These are phyloP conservation scores for Alauda arvensis DNA, from an alignment of 2,797 vertebrate genomes.

Conservation along the genomic window DNA sequence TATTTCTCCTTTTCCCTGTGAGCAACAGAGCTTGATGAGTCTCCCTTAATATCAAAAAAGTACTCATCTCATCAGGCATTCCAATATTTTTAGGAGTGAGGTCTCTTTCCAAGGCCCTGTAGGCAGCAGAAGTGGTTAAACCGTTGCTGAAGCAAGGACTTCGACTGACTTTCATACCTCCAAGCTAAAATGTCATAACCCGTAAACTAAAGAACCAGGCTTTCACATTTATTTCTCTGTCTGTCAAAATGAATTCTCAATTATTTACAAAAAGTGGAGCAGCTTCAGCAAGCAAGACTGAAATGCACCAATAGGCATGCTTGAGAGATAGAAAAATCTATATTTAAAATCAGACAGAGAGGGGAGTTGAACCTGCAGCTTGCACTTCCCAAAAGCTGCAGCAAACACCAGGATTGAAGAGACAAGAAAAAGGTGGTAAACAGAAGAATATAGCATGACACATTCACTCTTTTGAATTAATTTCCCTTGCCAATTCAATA, in stretches of 20 bases:
- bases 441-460: neutral
- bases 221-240: conserved; percentile 31
- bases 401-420: neutral
- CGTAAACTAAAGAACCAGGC: neutral
- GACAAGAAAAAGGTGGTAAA: neutral
- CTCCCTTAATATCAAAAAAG: neutral
- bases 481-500: neutral
- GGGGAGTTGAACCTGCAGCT: neutral
- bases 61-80: neutral
- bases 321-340: conserved; percentile 27
- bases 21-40: neutral
- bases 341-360: conserved; percentile 15
- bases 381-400: neutral
- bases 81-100: neutral
- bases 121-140: neutral
- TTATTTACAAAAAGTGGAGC: conserved; percentile 50
- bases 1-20: neutral
- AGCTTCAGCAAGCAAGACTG: neutral
- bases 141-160: neutral
- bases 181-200: conserved; percentile 33
- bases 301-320: conserved; percentile 23
- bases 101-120: neutral
- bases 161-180: neutral
- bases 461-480: neutral
- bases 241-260: conserved; percentile 52